phyloP scores from a whole-genome alignment of 2,797 vertebrate species.

The Aphelocoma californica region DNA sequence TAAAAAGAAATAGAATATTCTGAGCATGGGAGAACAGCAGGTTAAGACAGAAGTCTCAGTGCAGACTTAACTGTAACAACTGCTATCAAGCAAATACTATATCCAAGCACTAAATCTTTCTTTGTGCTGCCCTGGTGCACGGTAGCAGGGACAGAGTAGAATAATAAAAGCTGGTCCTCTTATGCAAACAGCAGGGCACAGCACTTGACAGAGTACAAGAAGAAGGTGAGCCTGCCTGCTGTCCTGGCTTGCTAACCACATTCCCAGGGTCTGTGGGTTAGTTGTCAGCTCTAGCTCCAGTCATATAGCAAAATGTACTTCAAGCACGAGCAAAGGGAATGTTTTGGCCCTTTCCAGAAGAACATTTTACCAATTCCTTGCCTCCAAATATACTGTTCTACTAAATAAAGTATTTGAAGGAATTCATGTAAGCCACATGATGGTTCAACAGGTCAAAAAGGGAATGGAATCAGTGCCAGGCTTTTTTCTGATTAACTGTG shows the following conservation, averaged over 20 bases:
- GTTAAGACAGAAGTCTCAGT: conserved; percentile 26
- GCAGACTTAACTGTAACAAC: conserved; percentile 35
- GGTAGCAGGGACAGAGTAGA: conserved; percentile 27
- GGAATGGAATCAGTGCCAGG: not conserved
- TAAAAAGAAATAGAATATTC: not conserved
- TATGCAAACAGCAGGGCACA: conserved; percentile 49
- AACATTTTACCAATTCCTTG: not conserved
- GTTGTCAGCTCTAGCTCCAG: conserved; percentile 2
- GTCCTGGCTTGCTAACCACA: not conserved
- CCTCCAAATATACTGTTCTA: not conserved
- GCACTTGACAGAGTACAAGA: conserved; percentile 6
- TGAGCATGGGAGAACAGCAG: conserved; percentile 23
- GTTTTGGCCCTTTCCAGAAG: not conserved
- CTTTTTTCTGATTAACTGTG: not conserved
- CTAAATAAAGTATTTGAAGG: conserved; percentile 8
- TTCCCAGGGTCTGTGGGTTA: conserved; percentile 26
- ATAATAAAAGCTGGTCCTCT: conserved; percentile 16
- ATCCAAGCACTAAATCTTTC: conserved; percentile 40
- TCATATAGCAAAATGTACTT: not conserved
- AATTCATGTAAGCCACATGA: not conserved
- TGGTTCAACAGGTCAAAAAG: not conserved
- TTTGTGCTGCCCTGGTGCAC: conserved; percentile 51
- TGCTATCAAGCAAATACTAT: conserved; percentile 44
- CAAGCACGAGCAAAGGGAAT: not conserved
- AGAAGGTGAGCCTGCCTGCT: conserved; percentile 36